Base-by-base conservation (phyloP, 2,797 vertebrate genomes). In the Percopsis omiscomaycus region DNA sequence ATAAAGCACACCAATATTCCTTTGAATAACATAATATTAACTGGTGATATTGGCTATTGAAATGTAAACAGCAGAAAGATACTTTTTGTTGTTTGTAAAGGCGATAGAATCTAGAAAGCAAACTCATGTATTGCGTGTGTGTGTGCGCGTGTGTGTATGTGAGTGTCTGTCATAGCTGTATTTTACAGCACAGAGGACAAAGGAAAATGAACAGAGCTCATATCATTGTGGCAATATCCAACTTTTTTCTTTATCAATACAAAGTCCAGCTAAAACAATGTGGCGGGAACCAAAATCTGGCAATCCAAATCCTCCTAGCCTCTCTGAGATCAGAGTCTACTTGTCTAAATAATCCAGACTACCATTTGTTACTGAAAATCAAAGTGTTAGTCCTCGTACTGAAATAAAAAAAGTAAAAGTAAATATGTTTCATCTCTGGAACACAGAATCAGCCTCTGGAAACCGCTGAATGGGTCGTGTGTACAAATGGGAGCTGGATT, bases 1-100 rank as follows among this genome's bases (percentile, higher is more conserved):
- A 88, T 82, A 85, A 82, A 90, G 87, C 81, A 92, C 90, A 89
- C 85, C 81, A 79, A 87, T 84, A 85, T 84, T 90, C 74, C 72
- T 86, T 78, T 85, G 86, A 84, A 86, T 90, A 92, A 92, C 85
- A 89, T 90, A 91, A 91, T 82, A 88, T 80, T 83, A 90, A 91
- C 85, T 86, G 82, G 77, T 87, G 88, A 89, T 86, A 86, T 77
- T 74, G 80, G 88, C 88, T 86, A 86, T 77, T 74, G 80, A 87
- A 89, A 88, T 84, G 79, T 77, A 88, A 88, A 88, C 83, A 83
- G 85, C 81, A 87, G 81, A 87, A 83, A 88, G 65, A 83, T 73
- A 77, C 83, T 78, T 69, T 68, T 54, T 77, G 51, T 59, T 72
- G 67, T 72, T 68, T 68, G 75, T 68, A 84, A 88, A 90, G 82